phyloP scores from a whole-genome alignment of 1,140 invertebrate genomes.

The Drosophila gunungcola region DNA sequence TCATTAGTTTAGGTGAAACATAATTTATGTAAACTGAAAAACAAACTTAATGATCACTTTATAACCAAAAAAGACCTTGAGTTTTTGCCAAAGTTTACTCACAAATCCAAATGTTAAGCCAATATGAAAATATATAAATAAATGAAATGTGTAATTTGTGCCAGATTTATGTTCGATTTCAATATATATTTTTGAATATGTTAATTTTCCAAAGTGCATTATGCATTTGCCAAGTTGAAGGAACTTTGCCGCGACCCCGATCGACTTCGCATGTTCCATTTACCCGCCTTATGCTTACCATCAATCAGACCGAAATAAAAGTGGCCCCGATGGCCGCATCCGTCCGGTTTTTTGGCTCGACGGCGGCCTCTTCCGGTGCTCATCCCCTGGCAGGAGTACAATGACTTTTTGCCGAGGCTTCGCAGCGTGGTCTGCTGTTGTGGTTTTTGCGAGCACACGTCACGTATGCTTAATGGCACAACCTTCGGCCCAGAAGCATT shows the following conservation, averaged over 20 bases:
- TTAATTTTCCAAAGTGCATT: not conserved
- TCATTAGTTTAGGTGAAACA: slow-evolving; percentile 10
- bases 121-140: slow-evolving; percentile 13
- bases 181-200: not conserved
- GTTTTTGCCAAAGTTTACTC: slow-evolving; percentile 20
- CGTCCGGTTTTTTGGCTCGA: slow-evolving; percentile 12
- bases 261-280: slow-evolving; percentile 2
- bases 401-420: slow-evolving; percentile 56
- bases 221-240: slow-evolving; percentile 15
- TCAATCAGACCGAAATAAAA: slow-evolving; percentile 30
- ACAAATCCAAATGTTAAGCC: slow-evolving; percentile 12
- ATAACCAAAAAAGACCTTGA: slow-evolving; percentile 22
- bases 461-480: slow-evolving; percentile 47
- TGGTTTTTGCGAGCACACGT: slow-evolving; percentile 36
- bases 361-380: slow-evolving; percentile 46
- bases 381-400: slow-evolving; percentile 44
- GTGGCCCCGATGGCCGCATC: slow-evolving; percentile 5
- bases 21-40: slow-evolving; percentile 16
- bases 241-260: slow-evolving; percentile 1
- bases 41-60: not conserved
- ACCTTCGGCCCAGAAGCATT: slow-evolving; percentile 61
- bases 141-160: not conserved
- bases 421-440: slow-evolving; percentile 5
- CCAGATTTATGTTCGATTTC: not conserved
- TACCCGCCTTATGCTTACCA: slow-evolving; percentile 29